Percentiles rank a stretch among this genome's conserved stretches.
Evolutionary conservation across 2,113 vertebrate species (phyloP).

Genomic region (Chrysochloris asiatica): DNA sequence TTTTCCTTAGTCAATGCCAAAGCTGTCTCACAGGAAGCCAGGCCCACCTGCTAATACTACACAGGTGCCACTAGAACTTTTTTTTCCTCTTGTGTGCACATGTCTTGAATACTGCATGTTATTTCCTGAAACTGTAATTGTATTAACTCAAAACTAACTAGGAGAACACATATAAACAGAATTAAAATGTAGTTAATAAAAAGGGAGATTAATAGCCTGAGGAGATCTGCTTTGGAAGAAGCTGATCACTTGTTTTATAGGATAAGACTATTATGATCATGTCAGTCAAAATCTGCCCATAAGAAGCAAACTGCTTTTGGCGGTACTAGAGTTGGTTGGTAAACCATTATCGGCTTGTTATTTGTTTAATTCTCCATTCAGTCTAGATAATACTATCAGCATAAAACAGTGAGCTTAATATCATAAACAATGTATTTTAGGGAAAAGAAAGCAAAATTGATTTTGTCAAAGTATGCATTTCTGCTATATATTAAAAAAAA

Average conservation of each 20-base stretch:
- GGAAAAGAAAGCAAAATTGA: background rate
- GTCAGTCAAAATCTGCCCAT: conserved; percentile 69
- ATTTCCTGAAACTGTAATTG: background rate
- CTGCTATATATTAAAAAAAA: background rate
- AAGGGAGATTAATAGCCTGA: conserved; percentile 22
- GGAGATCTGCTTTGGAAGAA: conserved; percentile 42
- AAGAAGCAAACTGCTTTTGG: conserved; percentile 71
- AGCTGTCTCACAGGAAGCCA: background rate
- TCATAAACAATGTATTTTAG: conserved; percentile 19
- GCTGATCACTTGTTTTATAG: conserved; percentile 48
- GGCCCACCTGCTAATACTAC: background rate
- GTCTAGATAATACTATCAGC: conserved; percentile 73
- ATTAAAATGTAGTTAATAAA: conserved; percentile 18
- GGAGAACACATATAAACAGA: background rate
- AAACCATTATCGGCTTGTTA: conserved; percentile 59
- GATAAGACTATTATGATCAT: conserved; percentile 62
- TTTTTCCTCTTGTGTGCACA: background rate
- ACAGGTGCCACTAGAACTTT: rapidly evolving
- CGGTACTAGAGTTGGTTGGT: conserved; percentile 50
- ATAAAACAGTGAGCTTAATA: conserved; percentile 67
- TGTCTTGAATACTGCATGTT: background rate
- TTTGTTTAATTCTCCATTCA: conserved; percentile 74
- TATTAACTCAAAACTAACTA: background rate
- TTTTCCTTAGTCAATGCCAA: background rate
- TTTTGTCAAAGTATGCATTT: background rate